A percentile compares a stretch with the other conserved stretches of the same genome.
Conservation (phyloP, 2,888 invertebrate genomes). For the Gisinianus flammeolus region DNA sequence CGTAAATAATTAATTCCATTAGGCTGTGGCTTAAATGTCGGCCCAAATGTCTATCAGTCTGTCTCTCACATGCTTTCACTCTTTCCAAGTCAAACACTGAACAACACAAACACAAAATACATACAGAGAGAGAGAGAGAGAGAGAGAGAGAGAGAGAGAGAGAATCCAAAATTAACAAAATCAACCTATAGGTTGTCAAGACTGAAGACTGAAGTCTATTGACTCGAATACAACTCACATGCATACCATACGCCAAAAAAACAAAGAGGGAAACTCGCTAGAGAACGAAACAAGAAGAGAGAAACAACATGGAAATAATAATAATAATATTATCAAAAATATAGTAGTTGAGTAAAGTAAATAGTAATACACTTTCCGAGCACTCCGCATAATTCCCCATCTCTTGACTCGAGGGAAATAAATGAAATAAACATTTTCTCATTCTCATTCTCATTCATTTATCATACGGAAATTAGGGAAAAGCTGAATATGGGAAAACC, state of each 20-base stretch:
- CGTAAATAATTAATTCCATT: constrained; percentile 26
- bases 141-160: constrained; percentile 2
- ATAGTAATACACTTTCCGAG: background rate
- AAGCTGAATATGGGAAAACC: constrained; percentile 38
- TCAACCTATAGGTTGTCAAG: too few relatives aligned
- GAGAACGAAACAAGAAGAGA: background rate
- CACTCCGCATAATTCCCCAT: constrained; percentile 15
- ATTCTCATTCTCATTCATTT: constrained; percentile 26
- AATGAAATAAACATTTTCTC: constrained; percentile 37
- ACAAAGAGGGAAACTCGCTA: too few relatives aligned
- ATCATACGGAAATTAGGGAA: constrained; percentile 35
- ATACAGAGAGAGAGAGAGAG: background rate
- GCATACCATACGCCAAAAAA: too few relatives aligned
- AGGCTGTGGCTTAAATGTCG: constrained; percentile 3
- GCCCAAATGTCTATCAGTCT: background rate
- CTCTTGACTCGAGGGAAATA: constrained; percentile 31
- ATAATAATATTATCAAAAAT: background rate
- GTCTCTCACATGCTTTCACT: background rate
- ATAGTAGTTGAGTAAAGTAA: background rate
- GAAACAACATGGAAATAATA: background rate
- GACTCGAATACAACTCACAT: too few relatives aligned
- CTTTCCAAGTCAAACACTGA: background rate
- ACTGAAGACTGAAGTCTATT: too few relatives aligned
- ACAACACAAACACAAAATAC: background rate
- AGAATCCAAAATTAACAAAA: too few relatives aligned